Evolutionary conservation across 2,888 invertebrate genomes (phyloP), one percentile per base, ranked within the genome.

Genomic region (Ectropis crepuscularia): DNA sequence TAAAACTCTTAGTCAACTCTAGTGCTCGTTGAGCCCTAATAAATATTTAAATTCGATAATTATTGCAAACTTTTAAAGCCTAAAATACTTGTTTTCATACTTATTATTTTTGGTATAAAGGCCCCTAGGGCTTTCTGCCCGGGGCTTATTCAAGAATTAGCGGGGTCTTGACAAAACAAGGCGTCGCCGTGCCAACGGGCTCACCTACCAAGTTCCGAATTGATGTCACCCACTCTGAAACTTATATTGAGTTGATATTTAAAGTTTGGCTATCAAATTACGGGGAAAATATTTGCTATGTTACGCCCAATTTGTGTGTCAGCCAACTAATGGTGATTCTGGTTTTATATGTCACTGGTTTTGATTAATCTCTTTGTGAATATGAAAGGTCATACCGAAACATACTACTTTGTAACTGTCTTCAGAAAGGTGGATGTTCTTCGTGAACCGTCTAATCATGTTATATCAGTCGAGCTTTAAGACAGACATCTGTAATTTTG

Each of bases 241-340:
- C 54, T 61, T 55, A 49, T 61, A 55, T 55, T 55, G 41, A 46
- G 54, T 61, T 61, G 61, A 61, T 50, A 61, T 55, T 55, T 55
- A 46, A 61, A 61, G 55, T 61, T 61, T 46, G 12, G 4, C 50
- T 46, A 61, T 61, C 51, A 55, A 61, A 55, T 61, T 55, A 51
- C 39, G n/a, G 38, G 41, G 47, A 16, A 48, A 10, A 37, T 55
- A 11, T 12, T 28, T 41, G 16, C 8, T 47, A 12, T 11, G 48
- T 46, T 38, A 55, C 6, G 51, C 41, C 28, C 51, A 51, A 28
- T 51, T 51, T 42, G 41, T 6, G 5, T n/a, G 41, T 42, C 10
- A n/a, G 2, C 16, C 7, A 41, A 42, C 51, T 51, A 28, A 41
- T 51, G n/a, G 6, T 6, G 11, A 38, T 38, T 11, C 12, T 5